Evolutionary conservation across 2,888 invertebrate species (phyloP), one percentile per base, ranked within the genome.

Genomic region (Sphaerophoria taeniata): DNA sequence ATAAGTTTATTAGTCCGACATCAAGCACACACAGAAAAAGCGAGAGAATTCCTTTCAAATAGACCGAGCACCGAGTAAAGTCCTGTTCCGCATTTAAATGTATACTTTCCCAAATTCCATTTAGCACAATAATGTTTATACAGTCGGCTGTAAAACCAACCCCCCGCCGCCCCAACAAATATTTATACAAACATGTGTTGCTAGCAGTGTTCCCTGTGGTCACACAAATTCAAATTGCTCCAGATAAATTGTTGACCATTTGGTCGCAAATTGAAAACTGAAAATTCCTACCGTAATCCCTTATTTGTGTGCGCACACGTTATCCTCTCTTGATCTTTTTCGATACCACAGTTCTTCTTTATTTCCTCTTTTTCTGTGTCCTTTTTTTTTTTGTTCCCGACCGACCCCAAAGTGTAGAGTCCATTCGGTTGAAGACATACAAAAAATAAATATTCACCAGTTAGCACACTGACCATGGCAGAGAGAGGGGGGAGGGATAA

Each of bases 201-300:
- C 67, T 79, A 75, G 43, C 12, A 43, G 12, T 47, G 71, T 71
- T 70, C 71, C 79, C 79, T 47, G 70, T 79, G 84, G 79, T 67
- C 79, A 84, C 71, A 84, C 84, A 84, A 84, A 79, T 84, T 84
- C 79, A 84, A 79, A 84, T 84, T 84, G 79, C 79, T 84, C 67
- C 65, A 67, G 67, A 84, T 84, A 84, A 84, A 84, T 79, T 84
- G 84, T 79, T 84, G 84, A 84, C 84, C 84, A 84, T 84, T 84
- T 79, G 84, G 79, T 79, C 79, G 83, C 84, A 78, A 84, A 84
- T 84, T 84, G 84, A 84, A 84, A 83, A 83, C 78, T 78, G 73
- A 78, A 78, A 84, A 79, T 75, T 75, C 67, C 55, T 34, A 65
- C 78, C 70, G 74, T 83, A 83, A 78, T 83, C 78, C 83, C 83